Base-by-base conservation (phyloP, 2,888 invertebrate genomes). In the Nomada ruficornis region DNA sequence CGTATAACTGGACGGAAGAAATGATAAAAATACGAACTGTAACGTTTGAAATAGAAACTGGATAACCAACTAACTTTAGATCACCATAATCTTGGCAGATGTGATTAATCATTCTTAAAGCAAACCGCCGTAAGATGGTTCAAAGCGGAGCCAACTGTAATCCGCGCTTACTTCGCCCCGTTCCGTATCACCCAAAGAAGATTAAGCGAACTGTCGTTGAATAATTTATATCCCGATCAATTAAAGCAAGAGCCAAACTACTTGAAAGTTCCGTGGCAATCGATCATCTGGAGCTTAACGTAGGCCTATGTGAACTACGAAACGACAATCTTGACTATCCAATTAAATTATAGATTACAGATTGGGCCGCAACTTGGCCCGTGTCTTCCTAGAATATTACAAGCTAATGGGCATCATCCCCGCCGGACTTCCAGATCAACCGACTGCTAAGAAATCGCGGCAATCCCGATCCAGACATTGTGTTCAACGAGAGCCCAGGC, bases 381-480 rank as follows among this genome's bases (percentile, higher is more conserved):
- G 96, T 62, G 96, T 97, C 2, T 96, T 97, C 91, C 94, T 97
- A 74, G 97, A 98, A 92, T 98, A 97, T 94, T 98, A 98, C 94
- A 96, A 96, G 89, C 95, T 96, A 79, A 96, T 95, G 47, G 97
- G 97, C 67, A 95, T 96, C 68, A 95, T 97, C 81, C 95, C 96
- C 0, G 92, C 90, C 44, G 92, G 92, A 76, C 89, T 94, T 74
- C 94, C 94, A 26, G 91, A 94, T 80, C 92, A 94, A 62, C 94
- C 94, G 9, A 90, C 93, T 50, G 91, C 90, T 72, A 93, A 92
- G 73, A 90, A 91, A 50, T 89, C 91, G 54, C 91, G 93, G 57
- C 93, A 93, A 84, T 93, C 94, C 26, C 90, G 93, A 54, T 91
- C 92, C 60, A 88, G 93, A 47, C 89, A 93, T 67, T 91, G 93